These are phyloP conservation scores for Eudemis profundana DNA, from an alignment of 2,888 invertebrate genomes.

Conservation along the genomic window DNA sequence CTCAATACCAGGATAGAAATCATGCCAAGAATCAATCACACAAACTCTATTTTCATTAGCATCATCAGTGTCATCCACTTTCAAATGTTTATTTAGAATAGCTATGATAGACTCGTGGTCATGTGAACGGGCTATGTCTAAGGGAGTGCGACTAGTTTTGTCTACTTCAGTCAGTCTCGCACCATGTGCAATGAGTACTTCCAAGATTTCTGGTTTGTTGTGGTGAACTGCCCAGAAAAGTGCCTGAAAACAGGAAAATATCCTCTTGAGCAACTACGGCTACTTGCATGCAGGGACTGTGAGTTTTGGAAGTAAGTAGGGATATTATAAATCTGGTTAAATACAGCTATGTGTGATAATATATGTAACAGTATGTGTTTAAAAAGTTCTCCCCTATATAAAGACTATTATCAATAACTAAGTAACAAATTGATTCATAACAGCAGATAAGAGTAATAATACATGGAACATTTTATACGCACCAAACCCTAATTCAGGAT, in stretches of 20 bases:
- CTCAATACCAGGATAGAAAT: constrained; percentile 80
- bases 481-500: too few species aligned
- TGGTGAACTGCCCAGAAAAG: constrained; percentile 87
- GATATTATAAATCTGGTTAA: too few species aligned
- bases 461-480: too few species aligned
- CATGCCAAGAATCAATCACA: constrained; percentile 72
- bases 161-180: constrained; percentile 82
- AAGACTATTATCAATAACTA: too few species aligned
- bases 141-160: constrained; percentile 75
- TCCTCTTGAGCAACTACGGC: not conserved
- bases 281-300: constrained; percentile 19
- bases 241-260: constrained; percentile 75
- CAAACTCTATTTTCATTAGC: constrained; percentile 52
- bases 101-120: constrained; percentile 78
- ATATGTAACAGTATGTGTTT: too few species aligned
- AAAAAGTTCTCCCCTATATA: too few species aligned
- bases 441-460: too few species aligned
- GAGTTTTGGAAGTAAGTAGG: not conserved
- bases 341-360: too few species aligned
- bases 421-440: too few species aligned
- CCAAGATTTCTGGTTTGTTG: constrained; percentile 82
- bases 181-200: constrained; percentile 82
- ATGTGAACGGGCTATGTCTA: constrained; percentile 83
- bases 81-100: constrained; percentile 70
- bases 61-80: constrained; percentile 54